Evolutionary conservation across 2,113 vertebrate species (phyloP), one percentile per base, ranked within the genome.

Genomic region (Pelobates fuscus): DNA sequence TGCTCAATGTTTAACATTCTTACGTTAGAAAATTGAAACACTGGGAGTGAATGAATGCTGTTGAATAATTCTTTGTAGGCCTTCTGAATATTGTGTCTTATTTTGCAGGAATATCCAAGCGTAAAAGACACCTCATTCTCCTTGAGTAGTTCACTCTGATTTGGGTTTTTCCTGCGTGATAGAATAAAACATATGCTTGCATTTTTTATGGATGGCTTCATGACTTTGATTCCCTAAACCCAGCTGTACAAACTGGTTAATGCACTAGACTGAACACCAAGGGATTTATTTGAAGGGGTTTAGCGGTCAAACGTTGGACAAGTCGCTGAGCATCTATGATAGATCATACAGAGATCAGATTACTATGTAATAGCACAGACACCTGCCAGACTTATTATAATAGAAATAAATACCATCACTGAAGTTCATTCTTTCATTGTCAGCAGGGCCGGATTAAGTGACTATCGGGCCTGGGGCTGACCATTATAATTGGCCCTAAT

Each of bases 181-280:
- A 60, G 68, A 30, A 70, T 43, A 44, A 59, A 60, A 60, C 68
- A 70, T 30, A 59, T 60, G 68, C 55, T 41, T 59, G 32, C 55
- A 60, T 32, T 59, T 70, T 59, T 59, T 27, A 70, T 70, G 68
- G 23, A 59, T 70, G 68, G 55, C 67, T 70, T 70, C 52, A 70
- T 70, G 54, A 59, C 55, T 70, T 70, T 70, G 32, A 70, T 70
- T 70, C 37, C 30, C 32, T 43, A 43, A 21, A 41, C 55, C 59
- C 68, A 70, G 55, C 68, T 60, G 55, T 70, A 44, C 68, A 70
- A 70, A 60, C 55, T 41, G 68, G 30, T 70, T 70, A 70, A 59
- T 59, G 30, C 68, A 60, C 49, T 55, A 59, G 32, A 70, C 30
- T 44, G 58, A 70, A 60, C 55, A 70, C 37, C 18, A 67, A 70